Evolutionary conservation across 2,797 vertebrate genomes (phyloP).

Genomic region (Enoplosus armatus): DNA sequence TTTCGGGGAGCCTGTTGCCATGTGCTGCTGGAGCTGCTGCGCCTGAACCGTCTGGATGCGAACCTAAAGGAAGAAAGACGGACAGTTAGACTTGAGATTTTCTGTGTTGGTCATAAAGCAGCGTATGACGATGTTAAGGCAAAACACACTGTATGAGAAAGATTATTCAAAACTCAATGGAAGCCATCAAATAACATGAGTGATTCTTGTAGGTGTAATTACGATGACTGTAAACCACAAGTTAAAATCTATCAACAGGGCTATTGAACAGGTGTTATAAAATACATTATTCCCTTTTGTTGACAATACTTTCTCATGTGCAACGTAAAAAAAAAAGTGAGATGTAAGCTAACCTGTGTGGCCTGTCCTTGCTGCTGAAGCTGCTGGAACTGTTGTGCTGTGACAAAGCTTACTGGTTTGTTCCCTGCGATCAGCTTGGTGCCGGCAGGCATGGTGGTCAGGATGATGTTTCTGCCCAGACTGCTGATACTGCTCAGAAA

Average conservation of each 20-base stretch:
- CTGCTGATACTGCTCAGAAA: conserved; percentile 88
- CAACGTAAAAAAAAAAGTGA: background rate
- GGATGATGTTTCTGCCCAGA: conserved; percentile 97
- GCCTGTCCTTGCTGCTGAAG: conserved; percentile 99
- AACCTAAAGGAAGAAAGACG: conserved; percentile 82
- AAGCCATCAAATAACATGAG: background rate
- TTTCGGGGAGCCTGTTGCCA: conserved; percentile 90
- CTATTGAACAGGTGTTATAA: background rate
- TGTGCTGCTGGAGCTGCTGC: conserved; percentile 94
- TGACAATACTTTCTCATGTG: background rate
- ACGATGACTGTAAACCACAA: background rate
- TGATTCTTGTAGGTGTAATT: background rate
- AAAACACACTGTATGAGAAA: background rate
- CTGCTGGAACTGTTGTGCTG: conserved; percentile 97
- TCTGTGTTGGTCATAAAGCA: background rate
- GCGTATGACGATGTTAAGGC: background rate
- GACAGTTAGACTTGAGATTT: background rate
- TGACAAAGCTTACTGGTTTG: conserved; percentile 98
- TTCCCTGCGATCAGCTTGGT: conserved; percentile 97
- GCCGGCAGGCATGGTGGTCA: conserved; percentile 98
- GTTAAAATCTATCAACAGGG: too few species aligned
- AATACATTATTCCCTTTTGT: too few species aligned
- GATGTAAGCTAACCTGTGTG: conserved; percentile 88
- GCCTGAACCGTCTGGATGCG: conserved; percentile 96
- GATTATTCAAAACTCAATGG: background rate